A percentile compares a stretch with the other conserved stretches of the same genome.
phyloP scores from a whole-genome alignment of 2,113 vertebrate genomes.

The Saimiri boliviensis region DNA sequence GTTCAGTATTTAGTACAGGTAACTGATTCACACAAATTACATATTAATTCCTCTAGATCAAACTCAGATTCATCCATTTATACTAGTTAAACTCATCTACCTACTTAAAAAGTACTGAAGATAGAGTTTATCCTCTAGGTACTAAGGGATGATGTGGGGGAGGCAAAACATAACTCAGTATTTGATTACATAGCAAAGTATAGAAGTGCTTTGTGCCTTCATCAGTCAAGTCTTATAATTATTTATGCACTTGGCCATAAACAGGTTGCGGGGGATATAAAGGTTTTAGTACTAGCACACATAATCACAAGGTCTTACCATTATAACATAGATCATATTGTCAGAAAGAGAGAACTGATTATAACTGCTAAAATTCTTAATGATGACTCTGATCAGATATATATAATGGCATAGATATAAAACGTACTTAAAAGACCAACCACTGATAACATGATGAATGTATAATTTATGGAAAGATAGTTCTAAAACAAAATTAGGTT shows the following conservation, averaged over 20 bases:
- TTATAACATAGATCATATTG: neutral
- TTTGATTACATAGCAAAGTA: neutral
- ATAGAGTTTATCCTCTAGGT: neutral
- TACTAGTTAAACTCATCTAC: neutral
- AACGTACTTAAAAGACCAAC: slow-evolving; percentile 29
- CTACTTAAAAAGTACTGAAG: neutral
- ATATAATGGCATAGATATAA: neutral
- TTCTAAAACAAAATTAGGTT: slow-evolving; percentile 16
- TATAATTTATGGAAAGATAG: slow-evolving; percentile 21
- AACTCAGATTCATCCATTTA: neutral
- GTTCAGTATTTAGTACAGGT: slow-evolving; percentile 5
- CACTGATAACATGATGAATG: neutral
- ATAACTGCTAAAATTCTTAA: slow-evolving; percentile 18
- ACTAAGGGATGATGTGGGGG: neutral
- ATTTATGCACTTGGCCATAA: neutral
- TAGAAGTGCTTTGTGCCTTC: neutral
- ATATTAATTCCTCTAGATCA: slow-evolving; percentile 30
- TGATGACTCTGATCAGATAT: neutral
- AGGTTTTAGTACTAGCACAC: neutral
- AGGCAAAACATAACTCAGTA: neutral
- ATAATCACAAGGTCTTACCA: neutral
- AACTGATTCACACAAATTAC: slow-evolving; percentile 27
- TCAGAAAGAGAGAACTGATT: neutral
- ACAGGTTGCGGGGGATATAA: neutral
- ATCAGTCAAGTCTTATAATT: neutral